Conservation (phyloP, 2,113 vertebrate species). For the Neodon shergylaensis region DNA sequence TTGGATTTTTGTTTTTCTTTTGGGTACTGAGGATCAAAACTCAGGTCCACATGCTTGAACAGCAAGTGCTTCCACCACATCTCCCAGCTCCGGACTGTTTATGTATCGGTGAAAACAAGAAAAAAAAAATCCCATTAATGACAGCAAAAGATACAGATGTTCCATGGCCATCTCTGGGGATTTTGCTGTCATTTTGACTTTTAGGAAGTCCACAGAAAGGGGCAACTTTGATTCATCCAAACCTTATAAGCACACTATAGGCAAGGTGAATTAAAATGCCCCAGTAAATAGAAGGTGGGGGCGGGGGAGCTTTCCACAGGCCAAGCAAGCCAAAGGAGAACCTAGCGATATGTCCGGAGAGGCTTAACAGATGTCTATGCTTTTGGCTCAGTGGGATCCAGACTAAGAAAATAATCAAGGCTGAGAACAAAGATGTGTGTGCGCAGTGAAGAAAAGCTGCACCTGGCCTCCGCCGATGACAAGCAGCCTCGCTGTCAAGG, state of each 20-base stretch:
- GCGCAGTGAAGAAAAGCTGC: slow-evolving; percentile 29
- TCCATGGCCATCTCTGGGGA: background rate
- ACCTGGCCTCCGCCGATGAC: background rate
- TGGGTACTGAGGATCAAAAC: background rate
- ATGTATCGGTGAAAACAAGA: background rate
- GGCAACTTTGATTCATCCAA: background rate
- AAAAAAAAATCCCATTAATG: background rate
- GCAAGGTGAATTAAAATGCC: background rate
- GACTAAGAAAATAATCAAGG: slow-evolving; percentile 39
- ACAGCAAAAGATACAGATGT: background rate
- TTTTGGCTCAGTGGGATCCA: background rate
- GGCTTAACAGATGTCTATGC: background rate
- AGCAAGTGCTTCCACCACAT: background rate
- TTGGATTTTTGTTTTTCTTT: background rate
- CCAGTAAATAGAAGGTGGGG: background rate
- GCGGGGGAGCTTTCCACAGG: background rate
- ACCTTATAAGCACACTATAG: background rate
- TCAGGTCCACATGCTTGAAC: background rate
- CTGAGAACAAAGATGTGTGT: background rate
- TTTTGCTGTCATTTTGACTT: background rate
- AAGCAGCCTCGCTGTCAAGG: background rate
- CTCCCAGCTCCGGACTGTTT: background rate
- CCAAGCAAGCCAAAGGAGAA: background rate
- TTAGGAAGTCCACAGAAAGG: background rate
- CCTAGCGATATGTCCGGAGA: background rate